Evolutionary conservation across 2,113 vertebrate species (phyloP).

Genomic region (Neolamprologus cancellatus): DNA sequence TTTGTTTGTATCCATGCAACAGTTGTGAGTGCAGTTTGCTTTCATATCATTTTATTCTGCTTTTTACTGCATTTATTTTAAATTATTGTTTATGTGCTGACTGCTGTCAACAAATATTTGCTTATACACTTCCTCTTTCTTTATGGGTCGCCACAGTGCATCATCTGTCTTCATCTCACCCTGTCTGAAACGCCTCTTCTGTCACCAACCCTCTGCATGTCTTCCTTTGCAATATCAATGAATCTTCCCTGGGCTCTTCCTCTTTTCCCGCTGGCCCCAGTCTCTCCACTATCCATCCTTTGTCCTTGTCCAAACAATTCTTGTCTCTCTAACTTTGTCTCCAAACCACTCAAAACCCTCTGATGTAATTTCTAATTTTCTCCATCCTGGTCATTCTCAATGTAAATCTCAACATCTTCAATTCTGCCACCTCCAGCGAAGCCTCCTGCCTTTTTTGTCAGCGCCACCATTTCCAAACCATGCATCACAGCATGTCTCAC

Average conservation of each 20-base stretch:
- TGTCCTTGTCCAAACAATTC: neutral
- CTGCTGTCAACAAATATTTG: neutral
- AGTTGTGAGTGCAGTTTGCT: neutral
- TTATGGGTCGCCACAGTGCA: neutral
- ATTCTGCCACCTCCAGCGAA: neutral
- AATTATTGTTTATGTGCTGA: neutral
- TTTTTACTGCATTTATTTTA: neutral
- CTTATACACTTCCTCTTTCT: neutral
- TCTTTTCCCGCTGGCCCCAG: neutral
- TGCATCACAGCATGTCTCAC: neutral
- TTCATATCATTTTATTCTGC: neutral
- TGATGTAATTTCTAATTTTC: neutral
- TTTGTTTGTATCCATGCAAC: neutral
- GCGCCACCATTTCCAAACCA: neutral
- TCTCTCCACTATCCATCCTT: neutral
- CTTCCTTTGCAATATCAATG: neutral
- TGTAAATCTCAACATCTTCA: neutral
- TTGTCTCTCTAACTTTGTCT: neutral
- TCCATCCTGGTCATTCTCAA: neutral
- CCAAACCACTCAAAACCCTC: neutral
- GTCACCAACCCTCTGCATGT: neutral
- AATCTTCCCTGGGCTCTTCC: neutral
- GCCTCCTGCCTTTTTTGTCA: neutral
- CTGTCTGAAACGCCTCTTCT: neutral
- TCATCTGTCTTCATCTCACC: neutral